Base-by-base conservation (phyloP, 2,797 vertebrate genomes). In the Triplophysa yarkandensis region DNA sequence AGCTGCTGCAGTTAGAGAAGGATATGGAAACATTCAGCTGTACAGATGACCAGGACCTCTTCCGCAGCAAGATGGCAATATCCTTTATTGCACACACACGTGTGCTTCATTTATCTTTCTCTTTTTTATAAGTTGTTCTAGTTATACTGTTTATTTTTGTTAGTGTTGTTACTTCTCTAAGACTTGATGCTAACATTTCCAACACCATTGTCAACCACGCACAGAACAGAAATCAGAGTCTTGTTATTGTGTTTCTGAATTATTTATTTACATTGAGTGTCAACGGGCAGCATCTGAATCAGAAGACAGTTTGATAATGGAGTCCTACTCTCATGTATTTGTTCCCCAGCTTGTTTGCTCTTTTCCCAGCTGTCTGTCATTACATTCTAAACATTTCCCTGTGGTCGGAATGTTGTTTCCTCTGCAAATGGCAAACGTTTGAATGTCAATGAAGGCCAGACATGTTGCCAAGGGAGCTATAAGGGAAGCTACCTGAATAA, bases 41-140 rank as follows among this genome's bases (percentile, higher is more conserved):
- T 88, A 86, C 93, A 57, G 94, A 96, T 87, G 93, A 98, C 90
- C 91, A 90, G 2, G 97, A 98, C 90, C 95, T 95, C 90, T 99
- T 99, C 91, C 87, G 93, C 85, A 90, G 87, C 83, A 99, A 97
- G 93, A 98, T 99, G 96, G 92, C 93, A 83, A 99, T 99, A 99
- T 99, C 97, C 96, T 98, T 97, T 92, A 83, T 27, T 13, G 11
- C 11, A 25, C 50, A n/a, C 43, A 1, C 30, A 23, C 27, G 61
- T 32, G 39, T 46, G 16, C 61, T 50, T 65, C 17, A 1, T 13
- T 27, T 7, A 27, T 23, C 9, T 62, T 23, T 1, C 23, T 16
- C 60, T 25, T 21, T 10, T 39, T 61, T 61, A 11, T 11, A 39
- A 19, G 17, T 39, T 36, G 13, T 21, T 36, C 30, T n/a, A 36